phyloP scores from a whole-genome alignment of 2,113 vertebrate genomes.

The Azemiops feae region DNA sequence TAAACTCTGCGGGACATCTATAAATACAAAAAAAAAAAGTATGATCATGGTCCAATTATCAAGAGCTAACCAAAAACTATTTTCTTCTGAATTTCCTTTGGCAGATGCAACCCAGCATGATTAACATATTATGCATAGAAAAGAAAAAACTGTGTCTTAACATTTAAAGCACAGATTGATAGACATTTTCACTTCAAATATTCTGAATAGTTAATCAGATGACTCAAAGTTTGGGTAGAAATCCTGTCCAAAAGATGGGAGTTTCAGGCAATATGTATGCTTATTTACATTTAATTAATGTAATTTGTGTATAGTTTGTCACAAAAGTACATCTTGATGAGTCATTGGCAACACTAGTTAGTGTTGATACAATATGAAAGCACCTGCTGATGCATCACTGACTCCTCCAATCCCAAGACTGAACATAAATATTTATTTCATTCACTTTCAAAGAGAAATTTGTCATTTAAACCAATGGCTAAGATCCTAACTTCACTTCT shows the following conservation, averaged over 20 bases:
- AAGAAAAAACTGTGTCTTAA: neutral
- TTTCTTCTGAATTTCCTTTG: neutral
- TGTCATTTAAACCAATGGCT: neutral
- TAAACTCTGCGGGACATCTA: conserved; percentile 89
- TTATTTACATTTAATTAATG: neutral
- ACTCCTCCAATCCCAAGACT: neutral
- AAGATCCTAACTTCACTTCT: neutral
- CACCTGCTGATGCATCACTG: neutral
- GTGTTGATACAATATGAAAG: neutral
- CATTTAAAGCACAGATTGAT: neutral
- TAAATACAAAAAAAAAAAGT: neutral
- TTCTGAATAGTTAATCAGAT: neutral
- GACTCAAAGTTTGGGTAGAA: neutral
- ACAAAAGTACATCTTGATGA: neutral
- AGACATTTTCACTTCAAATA: neutral
- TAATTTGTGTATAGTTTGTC: neutral
- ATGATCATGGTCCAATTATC: neutral
- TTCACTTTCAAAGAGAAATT: neutral
- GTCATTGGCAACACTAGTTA: too few relatives aligned
- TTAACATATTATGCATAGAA: neutral
- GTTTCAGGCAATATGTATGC: neutral
- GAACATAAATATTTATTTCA: neutral
- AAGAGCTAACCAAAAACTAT: neutral
- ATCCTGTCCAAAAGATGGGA: neutral
- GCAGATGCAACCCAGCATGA: neutral